A percentile compares a stretch with the other conserved stretches of the same genome.
Conservation (phyloP, 1,140 invertebrate genomes). For the Drosophila sp. region DNA sequence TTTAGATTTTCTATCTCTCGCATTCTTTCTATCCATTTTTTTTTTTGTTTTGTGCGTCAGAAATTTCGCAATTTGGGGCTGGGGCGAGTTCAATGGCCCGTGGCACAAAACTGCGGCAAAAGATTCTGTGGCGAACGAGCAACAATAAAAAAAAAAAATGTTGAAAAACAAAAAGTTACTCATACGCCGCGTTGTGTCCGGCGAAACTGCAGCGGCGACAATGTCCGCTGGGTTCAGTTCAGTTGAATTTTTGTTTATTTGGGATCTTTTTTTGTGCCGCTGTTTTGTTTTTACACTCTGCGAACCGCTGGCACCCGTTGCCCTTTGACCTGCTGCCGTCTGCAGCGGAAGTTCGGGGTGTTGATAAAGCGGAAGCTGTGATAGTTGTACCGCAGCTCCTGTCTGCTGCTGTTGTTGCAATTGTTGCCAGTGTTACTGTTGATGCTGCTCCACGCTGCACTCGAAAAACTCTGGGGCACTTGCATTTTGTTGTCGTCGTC, state of each 20-base stretch:
- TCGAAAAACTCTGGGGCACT: conserved; percentile 33
- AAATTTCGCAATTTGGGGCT: background rate
- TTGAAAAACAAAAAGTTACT: conserved; percentile 54
- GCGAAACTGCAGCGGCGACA: conserved; percentile 19
- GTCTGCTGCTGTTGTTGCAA: conserved; percentile 1
- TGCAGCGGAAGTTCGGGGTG: conserved; percentile 62
- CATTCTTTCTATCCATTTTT: background rate
- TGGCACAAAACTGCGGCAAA: conserved; percentile 39
- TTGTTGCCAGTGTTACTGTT: background rate
- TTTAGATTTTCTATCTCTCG: background rate
- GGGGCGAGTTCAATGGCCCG: conserved; percentile 39
- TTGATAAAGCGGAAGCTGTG: conserved; percentile 63
- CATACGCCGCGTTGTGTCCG: conserved; percentile 45
- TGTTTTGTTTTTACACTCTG: conserved; percentile 11
- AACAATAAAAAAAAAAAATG: conserved; percentile 57
- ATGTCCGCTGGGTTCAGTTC: conserved; percentile 22
- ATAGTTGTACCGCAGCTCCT: conserved; percentile 49
- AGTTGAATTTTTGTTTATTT: background rate
- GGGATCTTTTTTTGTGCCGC: conserved; percentile 2
- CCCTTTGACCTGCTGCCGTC: conserved; percentile 18
- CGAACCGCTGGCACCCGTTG: conserved; percentile 14
- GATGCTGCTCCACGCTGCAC: conserved; percentile 11
- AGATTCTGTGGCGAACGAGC: conserved; percentile 40
- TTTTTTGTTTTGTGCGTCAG: conserved; percentile 5
- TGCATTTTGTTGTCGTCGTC: conserved; percentile 39